These are phyloP conservation scores for Habrosyne pyritoides DNA, from an alignment of 2,888 invertebrate genomes.

Conservation along the genomic window DNA sequence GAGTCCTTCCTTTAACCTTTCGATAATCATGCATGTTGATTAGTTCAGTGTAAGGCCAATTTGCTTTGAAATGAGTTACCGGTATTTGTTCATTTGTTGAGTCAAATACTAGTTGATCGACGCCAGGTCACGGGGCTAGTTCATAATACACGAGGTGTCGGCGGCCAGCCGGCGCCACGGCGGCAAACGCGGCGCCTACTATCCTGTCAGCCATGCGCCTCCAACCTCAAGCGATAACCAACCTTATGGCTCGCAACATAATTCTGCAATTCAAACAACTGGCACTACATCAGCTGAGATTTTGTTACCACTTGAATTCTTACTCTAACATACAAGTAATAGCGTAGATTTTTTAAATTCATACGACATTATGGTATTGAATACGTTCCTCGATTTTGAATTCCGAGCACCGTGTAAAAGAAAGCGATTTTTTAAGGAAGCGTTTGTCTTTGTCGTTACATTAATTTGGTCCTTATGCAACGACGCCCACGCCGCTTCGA, in stretches of 20 bases:
- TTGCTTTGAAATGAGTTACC: constrained; percentile 65
- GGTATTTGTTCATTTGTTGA: constrained; percentile 66
- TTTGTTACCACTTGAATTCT: constrained; percentile 36
- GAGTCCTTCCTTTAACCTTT: constrained; percentile 15
- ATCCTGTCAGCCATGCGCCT: constrained; percentile 66
- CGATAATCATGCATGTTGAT: constrained; percentile 42
- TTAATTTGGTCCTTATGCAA: constrained; percentile 62
- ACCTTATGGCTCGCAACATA: constrained; percentile 27
- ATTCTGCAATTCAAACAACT: constrained; percentile 26
- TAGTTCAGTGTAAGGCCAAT: constrained; percentile 51
- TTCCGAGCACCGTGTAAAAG: constrained; percentile 74
- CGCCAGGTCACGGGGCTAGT: constrained; percentile 81
- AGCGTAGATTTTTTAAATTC: constrained; percentile 30
- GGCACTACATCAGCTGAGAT: constrained; percentile 50
- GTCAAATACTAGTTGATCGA: constrained; percentile 80
- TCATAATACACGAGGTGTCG: constrained; percentile 82
- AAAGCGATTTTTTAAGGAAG: constrained; percentile 79
- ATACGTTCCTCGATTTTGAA: constrained; percentile 76
- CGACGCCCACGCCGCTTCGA: constrained; percentile 19
- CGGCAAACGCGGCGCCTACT: constrained; percentile 78
- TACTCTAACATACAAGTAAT: constrained; percentile 30
- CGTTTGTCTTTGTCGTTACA: constrained; percentile 55
- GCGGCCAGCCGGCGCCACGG: constrained; percentile 81
- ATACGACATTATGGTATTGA: constrained; percentile 39
- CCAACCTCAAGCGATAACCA: constrained; percentile 30